Evolutionary conservation across 2,797 vertebrate species (phyloP).

Genomic region (Silurus aristotelis): DNA sequence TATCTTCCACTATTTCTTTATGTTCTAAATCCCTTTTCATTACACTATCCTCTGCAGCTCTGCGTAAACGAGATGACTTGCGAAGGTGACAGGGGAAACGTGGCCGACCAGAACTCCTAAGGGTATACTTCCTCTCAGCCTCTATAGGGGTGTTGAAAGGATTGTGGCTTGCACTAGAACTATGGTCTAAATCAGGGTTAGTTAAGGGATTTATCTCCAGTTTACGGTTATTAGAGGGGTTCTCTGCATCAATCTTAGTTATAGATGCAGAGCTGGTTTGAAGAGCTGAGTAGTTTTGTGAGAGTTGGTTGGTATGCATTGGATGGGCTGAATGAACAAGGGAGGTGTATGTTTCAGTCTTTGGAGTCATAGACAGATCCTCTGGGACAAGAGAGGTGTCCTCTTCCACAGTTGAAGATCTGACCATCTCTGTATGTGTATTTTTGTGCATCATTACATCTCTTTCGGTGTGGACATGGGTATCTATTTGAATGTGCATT

Average conservation of each 20-base stretch:
- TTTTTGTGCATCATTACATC: slow-evolving; percentile 65
- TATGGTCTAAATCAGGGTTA: slow-evolving; percentile 70
- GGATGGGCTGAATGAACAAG: slow-evolving; percentile 63
- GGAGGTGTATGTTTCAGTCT: slow-evolving; percentile 65
- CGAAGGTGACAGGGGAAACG: slow-evolving; percentile 92
- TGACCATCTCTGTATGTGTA: slow-evolving; percentile 45
- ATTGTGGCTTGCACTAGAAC: slow-evolving; percentile 66
- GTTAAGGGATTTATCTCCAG: slow-evolving; percentile 69
- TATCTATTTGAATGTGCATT: slow-evolving; percentile 69
- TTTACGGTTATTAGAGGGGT: slow-evolving; percentile 65
- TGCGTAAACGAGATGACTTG: slow-evolving; percentile 80
- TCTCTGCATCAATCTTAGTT: slow-evolving; percentile 59
- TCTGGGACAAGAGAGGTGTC: slow-evolving; percentile 54
- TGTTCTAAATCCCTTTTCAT: slow-evolving; percentile 63
- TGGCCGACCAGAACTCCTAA: slow-evolving; percentile 92
- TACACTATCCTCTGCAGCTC: slow-evolving; percentile 70
- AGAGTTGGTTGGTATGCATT: slow-evolving; percentile 60
- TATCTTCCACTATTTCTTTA: slow-evolving; percentile 62
- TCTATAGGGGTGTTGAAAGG: slow-evolving; percentile 74
- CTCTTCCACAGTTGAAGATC: slow-evolving; percentile 40
- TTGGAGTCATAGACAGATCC: slow-evolving; percentile 53
- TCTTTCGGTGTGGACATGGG: slow-evolving; percentile 63
- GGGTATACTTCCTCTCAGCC: slow-evolving; percentile 90
- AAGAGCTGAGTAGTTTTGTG: slow-evolving; percentile 54
- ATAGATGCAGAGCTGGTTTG: slow-evolving; percentile 51